Evolutionary conservation across 2,113 vertebrate genomes (phyloP), one percentile per base, ranked within the genome.

Genomic region (Gopherus flavomarginatus): DNA sequence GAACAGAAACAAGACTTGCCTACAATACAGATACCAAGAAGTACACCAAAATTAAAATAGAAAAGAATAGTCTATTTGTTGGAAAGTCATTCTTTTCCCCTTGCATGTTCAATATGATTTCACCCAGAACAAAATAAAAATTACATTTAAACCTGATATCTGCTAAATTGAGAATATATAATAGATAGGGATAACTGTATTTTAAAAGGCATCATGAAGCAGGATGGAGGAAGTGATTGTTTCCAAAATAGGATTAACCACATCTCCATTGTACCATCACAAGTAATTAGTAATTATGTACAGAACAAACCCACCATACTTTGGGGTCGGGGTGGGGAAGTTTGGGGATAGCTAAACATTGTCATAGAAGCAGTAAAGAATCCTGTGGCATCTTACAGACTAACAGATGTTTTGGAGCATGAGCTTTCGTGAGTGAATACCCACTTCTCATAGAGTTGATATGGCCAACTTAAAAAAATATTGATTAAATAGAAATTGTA

Each of bases 31-130:
- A 42, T 16, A 81, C 62, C 81, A 57, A 92, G 22, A 83, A 8
- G 42, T 47, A 85, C 11, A 54, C 31, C 0, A 72, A 44, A 85
- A 56, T 8, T 35, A 16, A 49, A 82, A 86, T 1, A 3, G 44
- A 79, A 87, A 86, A 88, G n/a, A 6, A 54, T 9, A 54, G 16
- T 62, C 13, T 72, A 69, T 87, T 78, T 31, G 42, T 57, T 89
- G 72, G 89, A 95, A 92, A 94, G 79, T 19, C 44, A 3, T 72
- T 95, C 88, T 81, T 75, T 91, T 93, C 50, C n/a, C 85, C 3
- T 72, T 81, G 78, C 22, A 54, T 5, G 31, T 29, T 44, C 90
- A 81, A 57, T 57, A 95, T 13, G 44, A 2, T 5, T 53, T 93
- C 83, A 83, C 92, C 93, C 77, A 11, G 52, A 50, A 54, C 50